Evolutionary conservation across 92 coral and sea anemone genomes (phyloP).

Genomic region (Desmophyllum pertusum): DNA sequence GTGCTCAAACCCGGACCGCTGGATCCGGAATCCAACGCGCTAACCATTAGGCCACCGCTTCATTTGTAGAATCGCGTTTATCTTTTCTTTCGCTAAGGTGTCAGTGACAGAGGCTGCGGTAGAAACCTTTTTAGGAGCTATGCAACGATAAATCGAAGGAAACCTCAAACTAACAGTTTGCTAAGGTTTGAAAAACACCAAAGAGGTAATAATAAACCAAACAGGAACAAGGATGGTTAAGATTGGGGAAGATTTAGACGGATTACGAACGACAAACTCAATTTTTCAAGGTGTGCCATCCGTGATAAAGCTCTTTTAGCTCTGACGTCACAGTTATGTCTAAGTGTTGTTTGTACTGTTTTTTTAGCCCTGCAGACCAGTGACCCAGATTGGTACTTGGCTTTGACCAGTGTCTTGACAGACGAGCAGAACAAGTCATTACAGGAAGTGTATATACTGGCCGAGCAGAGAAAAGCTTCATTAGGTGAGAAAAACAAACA

Average conservation of each 20-base stretch:
- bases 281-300: too few species aligned
- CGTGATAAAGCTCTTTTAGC: background rate
- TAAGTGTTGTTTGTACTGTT: background rate
- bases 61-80: background rate
- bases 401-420: slow-evolving; percentile 69
- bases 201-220: too few species aligned
- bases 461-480: slow-evolving; percentile 83
- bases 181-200: too few species aligned
- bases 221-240: too few species aligned
- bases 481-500: slow-evolving; percentile 58
- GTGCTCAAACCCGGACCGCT: too few species aligned
- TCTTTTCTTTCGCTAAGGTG: background rate
- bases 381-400: slow-evolving; percentile 89
- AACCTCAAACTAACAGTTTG: too few species aligned
- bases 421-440: slow-evolving; percentile 67
- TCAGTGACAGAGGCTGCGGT: background rate
- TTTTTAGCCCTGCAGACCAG: slow-evolving; percentile 74
- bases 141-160: too few species aligned
- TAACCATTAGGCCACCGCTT: too few species aligned
- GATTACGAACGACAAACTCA: too few species aligned
- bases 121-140: too few species aligned
- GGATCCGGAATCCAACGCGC: too few species aligned
- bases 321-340: background rate
- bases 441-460: slow-evolving; percentile 73
- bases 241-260: background rate